Evolutionary conservation across 2,888 invertebrate species (phyloP).

Genomic region (Macaria liturata): DNA sequence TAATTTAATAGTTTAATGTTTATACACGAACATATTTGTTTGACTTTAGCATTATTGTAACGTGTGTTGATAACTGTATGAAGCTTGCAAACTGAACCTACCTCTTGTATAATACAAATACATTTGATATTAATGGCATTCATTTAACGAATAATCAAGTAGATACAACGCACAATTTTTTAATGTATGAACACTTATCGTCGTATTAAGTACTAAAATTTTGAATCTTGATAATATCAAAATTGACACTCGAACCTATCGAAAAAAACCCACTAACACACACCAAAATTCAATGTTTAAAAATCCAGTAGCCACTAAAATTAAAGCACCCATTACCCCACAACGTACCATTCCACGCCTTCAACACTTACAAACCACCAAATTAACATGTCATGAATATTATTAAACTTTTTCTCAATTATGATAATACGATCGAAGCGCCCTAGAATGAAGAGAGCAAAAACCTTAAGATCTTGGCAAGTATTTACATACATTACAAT

Average conservation of each 20-base stretch:
- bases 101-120: too few species aligned
- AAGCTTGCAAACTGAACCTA: too few species aligned
- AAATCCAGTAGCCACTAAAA: slow-evolving; percentile 41
- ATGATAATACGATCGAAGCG: slow-evolving; percentile 60
- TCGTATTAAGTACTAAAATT: too few species aligned
- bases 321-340: slow-evolving; percentile 43
- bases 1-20: too few species aligned
- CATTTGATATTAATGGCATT: too few species aligned
- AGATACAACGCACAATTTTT: too few species aligned
- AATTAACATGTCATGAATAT: slow-evolving; percentile 80
- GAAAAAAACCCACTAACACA: not conserved
- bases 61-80: too few species aligned
- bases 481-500: slow-evolving; percentile 74
- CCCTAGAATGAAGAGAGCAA: slow-evolving; percentile 73
- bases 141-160: too few species aligned
- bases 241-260: not conserved
- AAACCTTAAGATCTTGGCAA: slow-evolving; percentile 65
- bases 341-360: slow-evolving; percentile 69
- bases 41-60: too few species aligned
- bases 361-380: slow-evolving; percentile 68
- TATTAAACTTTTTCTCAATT: slow-evolving; percentile 76
- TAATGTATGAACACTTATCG: too few species aligned
- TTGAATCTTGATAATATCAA: too few species aligned
- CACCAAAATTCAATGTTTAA: not conserved
- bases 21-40: too few species aligned